phyloP scores from a whole-genome alignment of 1,140 invertebrate species.

The Andrena cerasifolii region DNA sequence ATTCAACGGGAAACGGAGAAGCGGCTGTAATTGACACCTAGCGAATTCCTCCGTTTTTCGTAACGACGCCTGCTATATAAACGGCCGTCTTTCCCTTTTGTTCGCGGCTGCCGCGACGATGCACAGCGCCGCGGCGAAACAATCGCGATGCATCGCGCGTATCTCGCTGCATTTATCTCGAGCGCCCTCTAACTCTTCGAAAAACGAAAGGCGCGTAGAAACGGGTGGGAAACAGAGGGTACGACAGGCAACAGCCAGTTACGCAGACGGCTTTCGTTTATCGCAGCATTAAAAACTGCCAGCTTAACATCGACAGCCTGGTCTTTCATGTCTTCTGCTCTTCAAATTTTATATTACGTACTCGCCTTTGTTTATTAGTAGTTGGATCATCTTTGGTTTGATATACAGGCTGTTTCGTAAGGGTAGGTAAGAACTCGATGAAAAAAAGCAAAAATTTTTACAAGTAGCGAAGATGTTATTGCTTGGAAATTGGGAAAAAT shows the following conservation, averaged over 20 bases:
- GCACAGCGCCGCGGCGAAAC: conserved; percentile 16
- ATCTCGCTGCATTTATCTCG: conserved; percentile 41
- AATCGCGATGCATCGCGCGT: conserved; percentile 30
- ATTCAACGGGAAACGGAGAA: conserved; percentile 10
- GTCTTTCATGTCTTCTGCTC: not conserved
- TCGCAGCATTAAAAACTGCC: not conserved
- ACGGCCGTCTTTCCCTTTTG: conserved; percentile 21
- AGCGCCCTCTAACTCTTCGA: conserved; percentile 6
- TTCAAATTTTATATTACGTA: not conserved
- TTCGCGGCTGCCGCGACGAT: not conserved
- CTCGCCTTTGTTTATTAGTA: not conserved
- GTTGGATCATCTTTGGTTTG: not conserved
- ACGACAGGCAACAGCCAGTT: too few species aligned
- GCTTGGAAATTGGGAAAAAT: too few species aligned
- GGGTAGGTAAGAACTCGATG: too few species aligned
- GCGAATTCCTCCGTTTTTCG: conserved; percentile 5
- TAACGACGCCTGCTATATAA: conserved; percentile 1
- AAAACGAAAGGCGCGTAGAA: not conserved
- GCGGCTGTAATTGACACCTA: conserved; percentile 11
- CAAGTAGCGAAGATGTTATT: too few species aligned
- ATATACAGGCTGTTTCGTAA: too few species aligned
- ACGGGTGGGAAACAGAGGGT: not conserved
- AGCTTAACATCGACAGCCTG: not conserved
- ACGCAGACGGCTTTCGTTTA: not conserved
- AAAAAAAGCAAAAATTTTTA: too few species aligned